Base-by-base conservation (phyloP, 1,140 invertebrate genomes). In the Drosophila kikkawai region DNA sequence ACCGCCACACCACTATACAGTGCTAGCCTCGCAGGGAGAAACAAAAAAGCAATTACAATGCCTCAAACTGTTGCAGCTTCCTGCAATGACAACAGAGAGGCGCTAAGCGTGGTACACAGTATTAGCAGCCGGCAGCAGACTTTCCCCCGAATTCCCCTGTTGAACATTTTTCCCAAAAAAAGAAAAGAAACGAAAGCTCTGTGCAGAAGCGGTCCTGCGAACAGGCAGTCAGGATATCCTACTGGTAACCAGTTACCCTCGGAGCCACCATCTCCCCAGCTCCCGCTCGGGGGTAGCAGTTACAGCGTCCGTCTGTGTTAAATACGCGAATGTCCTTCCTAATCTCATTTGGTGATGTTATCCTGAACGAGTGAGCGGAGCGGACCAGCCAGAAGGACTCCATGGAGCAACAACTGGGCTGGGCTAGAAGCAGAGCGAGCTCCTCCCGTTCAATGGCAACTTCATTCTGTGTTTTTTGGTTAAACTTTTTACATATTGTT, bases 251-350 rank as follows among this genome's bases (percentile, higher is more conserved):
- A 79, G 50, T 65, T 53, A 50, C 19, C 34, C 51, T 5, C 26
- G 32, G 26, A 22, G 51, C 51, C 22, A 29, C 63, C 47, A 5
- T 36, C 47, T 29, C 7, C 17, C 50, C n/a, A 12, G 12, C 50
- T 6, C 17, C 42, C 11, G 45, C 37, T 13, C 41, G 17, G 63
- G 39, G 63, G 42, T 69, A 32, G 75, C 64, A 78, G 77, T 81
- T 71, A 79, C 65, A 71, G 44, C 56, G 56, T 80, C 60, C 64
- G 80, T 70, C 63, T 70, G 76, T 75, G 82, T 91, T 90, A 91
- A 91, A 90, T 88, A 85, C 88, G 88, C 88, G 88, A 88, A 91
- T 91, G 88, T 91, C 88, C 88, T 91, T 91, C 88, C 88, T 91
- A 91, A 91, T 91, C 88, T 91, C 88, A 91, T 91, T 91, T 88